Evolutionary conservation across 2,797 vertebrate species (phyloP), one percentile per base, ranked within the genome.

Genomic region (Loriculus beryllinus): DNA sequence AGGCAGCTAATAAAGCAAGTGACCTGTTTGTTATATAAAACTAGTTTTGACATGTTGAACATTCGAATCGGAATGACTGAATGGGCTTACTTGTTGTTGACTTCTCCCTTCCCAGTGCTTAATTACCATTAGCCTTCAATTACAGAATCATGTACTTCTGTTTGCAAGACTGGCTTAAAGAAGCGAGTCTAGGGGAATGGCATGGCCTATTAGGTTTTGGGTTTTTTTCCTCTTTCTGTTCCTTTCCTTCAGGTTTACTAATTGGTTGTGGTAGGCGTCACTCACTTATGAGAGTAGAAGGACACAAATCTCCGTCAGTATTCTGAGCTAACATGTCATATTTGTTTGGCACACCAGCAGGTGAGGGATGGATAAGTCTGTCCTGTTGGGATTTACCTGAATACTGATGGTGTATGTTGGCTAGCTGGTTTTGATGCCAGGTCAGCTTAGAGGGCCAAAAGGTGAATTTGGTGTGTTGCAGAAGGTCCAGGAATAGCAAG

Each of bases 331-430:
- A 39, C 10, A 1, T 19, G 33, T 35, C 0, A 0, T 39, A 14
- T 63, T 68, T 57, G 9, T 42, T 85, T 64, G 39, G 10, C 13
- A n/a, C 28, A 22, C 12, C 12, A 16, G 43, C 31, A 37, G 8
- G 39, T 52, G 71, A 59, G 6, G 26, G 45, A 16, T 13, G 12
- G 25, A 15, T 28, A 28, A 35, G 21, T 45, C 25, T 7, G 4
- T 18, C 64, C 17, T 64, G 4, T 35, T 90, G 63, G 35, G 39
- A 33, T 84, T 88, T 76, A 26, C 39, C 54, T 54, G 35, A 51
- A 12, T 45, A 3, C 7, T 18, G 13, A 26, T 14, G 7, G 12
- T 54, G 18, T 10, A 0, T 0, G 3, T 33, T 39, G 14, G 7
- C 19, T n/a, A 1, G 19, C 11, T 75, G 45, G 16, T 28, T 51